These are phyloP conservation scores for Ypsolopha sequella DNA, from an alignment of 2,888 invertebrate genomes.

Conservation along the genomic window DNA sequence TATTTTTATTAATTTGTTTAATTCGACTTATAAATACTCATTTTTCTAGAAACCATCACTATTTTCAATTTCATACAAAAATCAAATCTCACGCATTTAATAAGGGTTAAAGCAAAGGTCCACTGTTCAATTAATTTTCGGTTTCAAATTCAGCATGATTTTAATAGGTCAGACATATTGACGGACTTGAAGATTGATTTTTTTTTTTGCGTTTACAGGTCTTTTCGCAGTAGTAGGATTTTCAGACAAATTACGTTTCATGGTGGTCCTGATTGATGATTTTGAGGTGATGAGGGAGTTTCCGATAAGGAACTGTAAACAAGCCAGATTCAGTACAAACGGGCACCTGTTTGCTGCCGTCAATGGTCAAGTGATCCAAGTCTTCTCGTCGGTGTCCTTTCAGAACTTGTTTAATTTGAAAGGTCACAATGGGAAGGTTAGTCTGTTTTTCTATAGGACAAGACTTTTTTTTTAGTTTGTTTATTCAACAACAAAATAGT, in stretches of 20 bases:
- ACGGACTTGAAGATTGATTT: background rate
- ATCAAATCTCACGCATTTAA: too few relatives aligned
- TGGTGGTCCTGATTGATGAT: constrained; percentile 91
- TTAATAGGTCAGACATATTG: too few relatives aligned
- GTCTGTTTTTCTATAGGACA: too few relatives aligned
- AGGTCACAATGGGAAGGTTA: constrained; percentile 82
- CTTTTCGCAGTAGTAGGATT: constrained; percentile 91
- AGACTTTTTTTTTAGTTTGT: too few relatives aligned
- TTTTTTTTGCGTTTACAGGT: constrained; percentile 58
- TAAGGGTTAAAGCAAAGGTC: too few relatives aligned
- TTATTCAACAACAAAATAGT: too few relatives aligned
- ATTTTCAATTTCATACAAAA: too few relatives aligned
- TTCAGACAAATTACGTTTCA: constrained; percentile 89
- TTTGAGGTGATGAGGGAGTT: constrained; percentile 81
- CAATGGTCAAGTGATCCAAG: constrained; percentile 86
- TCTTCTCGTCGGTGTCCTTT: constrained; percentile 87
- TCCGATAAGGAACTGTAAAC: constrained; percentile 80
- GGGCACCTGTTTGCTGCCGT: constrained; percentile 94
- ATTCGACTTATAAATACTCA: too few relatives aligned
- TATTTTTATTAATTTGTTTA: too few relatives aligned
- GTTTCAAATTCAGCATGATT: too few relatives aligned
- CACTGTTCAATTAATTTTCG: too few relatives aligned
- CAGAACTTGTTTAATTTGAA: constrained; percentile 80
- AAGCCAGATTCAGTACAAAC: constrained; percentile 84
- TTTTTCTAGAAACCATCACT: too few relatives aligned